Evolutionary conservation across 2,797 vertebrate genomes (phyloP).

Genomic region (Sphenodon punctatus): DNA sequence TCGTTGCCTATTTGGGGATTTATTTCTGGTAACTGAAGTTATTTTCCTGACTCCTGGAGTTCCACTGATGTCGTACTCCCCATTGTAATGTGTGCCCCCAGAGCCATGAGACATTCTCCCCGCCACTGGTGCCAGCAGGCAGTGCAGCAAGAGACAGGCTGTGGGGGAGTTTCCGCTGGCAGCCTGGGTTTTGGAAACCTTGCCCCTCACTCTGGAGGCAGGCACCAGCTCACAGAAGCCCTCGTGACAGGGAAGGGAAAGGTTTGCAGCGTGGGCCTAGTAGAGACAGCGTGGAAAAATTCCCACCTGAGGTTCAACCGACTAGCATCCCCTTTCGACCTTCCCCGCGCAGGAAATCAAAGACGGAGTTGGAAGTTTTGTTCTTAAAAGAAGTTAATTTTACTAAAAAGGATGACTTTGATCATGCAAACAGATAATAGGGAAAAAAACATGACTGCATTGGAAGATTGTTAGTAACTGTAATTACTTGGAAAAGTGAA

Average conservation of each 20-base stretch:
- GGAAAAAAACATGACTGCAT: too few relatives aligned
- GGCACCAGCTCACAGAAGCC: constrained; percentile 46
- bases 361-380: too few relatives aligned
- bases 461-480: too few relatives aligned
- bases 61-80: constrained; percentile 67
- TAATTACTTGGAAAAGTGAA: too few relatives aligned
- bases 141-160: constrained; percentile 67
- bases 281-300: too few relatives aligned
- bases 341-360: too few relatives aligned
- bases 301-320: too few relatives aligned
- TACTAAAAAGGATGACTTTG: too few relatives aligned
- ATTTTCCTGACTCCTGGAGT: constrained; percentile 70
- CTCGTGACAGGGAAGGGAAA: constrained; percentile 58
- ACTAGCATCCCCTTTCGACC: too few relatives aligned
- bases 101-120: constrained; percentile 68
- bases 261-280: constrained; percentile 45
- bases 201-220: constrained; percentile 70
- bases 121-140: constrained; percentile 76
- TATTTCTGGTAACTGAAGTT: constrained; percentile 75
- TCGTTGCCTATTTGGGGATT: constrained; percentile 74
- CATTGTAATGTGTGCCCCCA: constrained; percentile 62
- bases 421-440: too few relatives aligned
- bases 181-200: constrained; percentile 75
- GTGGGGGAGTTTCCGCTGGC: constrained; percentile 75
- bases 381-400: too few relatives aligned